Evolutionary conservation across 2,888 invertebrate genomes (phyloP), one percentile per base, ranked within the genome.

Genomic region (Esperia sulphurella): DNA sequence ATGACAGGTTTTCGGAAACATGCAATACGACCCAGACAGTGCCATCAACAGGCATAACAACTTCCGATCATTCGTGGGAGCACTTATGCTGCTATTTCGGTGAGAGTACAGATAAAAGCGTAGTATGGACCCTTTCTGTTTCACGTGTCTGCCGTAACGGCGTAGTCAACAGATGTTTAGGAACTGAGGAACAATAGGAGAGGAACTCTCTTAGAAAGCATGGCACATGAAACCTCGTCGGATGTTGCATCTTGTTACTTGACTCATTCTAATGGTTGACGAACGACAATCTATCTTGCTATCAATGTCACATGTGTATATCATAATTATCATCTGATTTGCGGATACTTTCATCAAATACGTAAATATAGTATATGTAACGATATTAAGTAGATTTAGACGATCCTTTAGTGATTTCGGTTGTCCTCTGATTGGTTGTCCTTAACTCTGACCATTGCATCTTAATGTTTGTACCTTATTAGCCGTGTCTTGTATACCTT

Each of bases 1-100:
- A 76, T 73, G 84, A 82, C 92, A 96, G 96, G 95, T 97, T 83
- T 97, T 97, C 91, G 97, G 97, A 88, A 97, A 96, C 93, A 95
- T 97, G 90, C 92, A 92, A 89, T 93, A 95, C 91, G 94, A 95
- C 89, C 94, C 96, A 79, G 93, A 93, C 79, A 93, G 94, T 75
- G 94, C 95, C 82, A 95, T 97, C 90, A 96, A 95, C 92, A 93
- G 96, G 77, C 97, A 97, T 93, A 97, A 97, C 93, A 97, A 97
- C 93, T 97, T 97, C 93, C 94, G 96, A 91, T 94, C 95, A 79
- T 97, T 97, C 92, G 94, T 95, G 91, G 94, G 95, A 90, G 95
- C 95, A 83, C 93, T 97, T 83, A 94, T 97, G 92, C 93, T 97
- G 79, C 94, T 97, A 77, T 97, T 97, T 92, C 95, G 97, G 96